Conservation (phyloP, 1,140 invertebrate genomes). For the Zaprionus inermis region DNA sequence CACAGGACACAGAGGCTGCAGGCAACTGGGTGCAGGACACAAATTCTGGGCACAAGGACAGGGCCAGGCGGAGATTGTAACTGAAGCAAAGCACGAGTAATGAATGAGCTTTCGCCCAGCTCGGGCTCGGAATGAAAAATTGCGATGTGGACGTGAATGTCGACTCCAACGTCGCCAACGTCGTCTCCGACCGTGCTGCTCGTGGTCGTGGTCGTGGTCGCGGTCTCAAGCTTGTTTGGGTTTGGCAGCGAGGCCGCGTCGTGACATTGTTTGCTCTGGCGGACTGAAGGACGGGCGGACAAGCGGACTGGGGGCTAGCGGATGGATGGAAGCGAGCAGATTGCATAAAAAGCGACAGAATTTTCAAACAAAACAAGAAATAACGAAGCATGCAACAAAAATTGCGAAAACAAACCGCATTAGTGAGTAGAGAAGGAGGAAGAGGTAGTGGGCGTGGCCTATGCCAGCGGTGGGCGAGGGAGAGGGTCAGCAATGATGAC, state of each 20-base stretch:
- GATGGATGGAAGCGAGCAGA: slow-evolving; percentile 22
- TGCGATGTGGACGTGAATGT: slow-evolving; percentile 51
- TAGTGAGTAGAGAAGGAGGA: slow-evolving; percentile 51
- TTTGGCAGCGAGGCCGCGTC: slow-evolving; percentile 76
- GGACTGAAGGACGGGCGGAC: slow-evolving; percentile 22
- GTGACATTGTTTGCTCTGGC: slow-evolving; percentile 74
- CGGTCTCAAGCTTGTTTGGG: slow-evolving; percentile 77
- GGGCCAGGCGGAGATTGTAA: slow-evolving; percentile 44
- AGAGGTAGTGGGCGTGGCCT: not conserved
- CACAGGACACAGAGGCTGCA: slow-evolving; percentile 25
- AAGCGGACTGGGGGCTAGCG: slow-evolving; percentile 27
- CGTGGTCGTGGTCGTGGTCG: slow-evolving; percentile 30
- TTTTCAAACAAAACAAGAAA: slow-evolving; percentile 75
- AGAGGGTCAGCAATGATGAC: slow-evolving; percentile 67
- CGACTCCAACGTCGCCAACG: slow-evolving; percentile 16
- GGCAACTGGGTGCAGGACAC: slow-evolving; percentile 1
- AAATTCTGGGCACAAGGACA: slow-evolving; percentile 24
- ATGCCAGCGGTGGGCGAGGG: not conserved
- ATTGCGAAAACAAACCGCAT: slow-evolving; percentile 76
- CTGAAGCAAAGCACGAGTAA: slow-evolving; percentile 67
- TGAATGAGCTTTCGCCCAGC: slow-evolving; percentile 61
- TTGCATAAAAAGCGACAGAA: slow-evolving; percentile 55
- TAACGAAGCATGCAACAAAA: slow-evolving; percentile 75
- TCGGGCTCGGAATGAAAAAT: slow-evolving; percentile 71
- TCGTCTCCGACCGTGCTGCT: slow-evolving; percentile 24